Percentiles rank a stretch among this genome's conserved stretches.
Conservation (phyloP, 2,113 vertebrate species). For the human (Homo sapiens) region DNA sequence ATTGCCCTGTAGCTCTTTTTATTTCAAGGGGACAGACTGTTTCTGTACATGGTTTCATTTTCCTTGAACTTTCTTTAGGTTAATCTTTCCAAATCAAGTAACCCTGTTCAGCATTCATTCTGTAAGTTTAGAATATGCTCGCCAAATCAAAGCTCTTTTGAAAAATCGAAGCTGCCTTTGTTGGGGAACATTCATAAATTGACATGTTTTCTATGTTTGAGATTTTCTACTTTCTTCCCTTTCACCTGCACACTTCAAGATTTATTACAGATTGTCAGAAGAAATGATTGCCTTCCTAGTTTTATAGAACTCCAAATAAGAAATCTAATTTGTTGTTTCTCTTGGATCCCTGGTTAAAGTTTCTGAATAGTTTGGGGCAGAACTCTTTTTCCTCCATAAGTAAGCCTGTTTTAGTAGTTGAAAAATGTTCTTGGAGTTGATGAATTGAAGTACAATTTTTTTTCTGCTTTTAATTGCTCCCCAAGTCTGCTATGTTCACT, state of each 20-base stretch:
- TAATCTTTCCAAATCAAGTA: slow-evolving; percentile 36
- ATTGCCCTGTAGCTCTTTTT: not conserved
- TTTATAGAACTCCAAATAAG: not conserved
- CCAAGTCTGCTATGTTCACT: slow-evolving; percentile 14
- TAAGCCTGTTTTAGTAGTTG: slow-evolving; percentile 2
- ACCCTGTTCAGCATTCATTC: slow-evolving; percentile 23
- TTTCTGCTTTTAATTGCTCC: slow-evolving; percentile 57
- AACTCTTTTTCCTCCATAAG: not conserved
- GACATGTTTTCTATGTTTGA: slow-evolving; percentile 17
- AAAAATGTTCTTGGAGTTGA: slow-evolving; percentile 45
- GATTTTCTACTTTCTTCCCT: not conserved
- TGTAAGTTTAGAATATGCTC: slow-evolving; percentile 21
- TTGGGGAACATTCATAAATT: slow-evolving; percentile 37
- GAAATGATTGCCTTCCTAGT: not conserved
- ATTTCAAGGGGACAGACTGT: slow-evolving; percentile 1
- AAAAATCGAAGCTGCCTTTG: slow-evolving; percentile 50
- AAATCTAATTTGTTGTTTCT: not conserved
- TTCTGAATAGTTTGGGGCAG: slow-evolving; percentile 24
- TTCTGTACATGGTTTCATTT: slow-evolving; percentile 40
- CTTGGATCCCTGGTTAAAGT: not conserved
- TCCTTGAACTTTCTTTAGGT: slow-evolving; percentile 1
- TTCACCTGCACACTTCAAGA: not conserved
- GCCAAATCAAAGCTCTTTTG: slow-evolving; percentile 33
- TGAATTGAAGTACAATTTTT: slow-evolving; percentile 37
- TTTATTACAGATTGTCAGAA: not conserved